Conservation (phyloP, 1,140 invertebrate species). For the Drosophila pseudoananassae region DNA sequence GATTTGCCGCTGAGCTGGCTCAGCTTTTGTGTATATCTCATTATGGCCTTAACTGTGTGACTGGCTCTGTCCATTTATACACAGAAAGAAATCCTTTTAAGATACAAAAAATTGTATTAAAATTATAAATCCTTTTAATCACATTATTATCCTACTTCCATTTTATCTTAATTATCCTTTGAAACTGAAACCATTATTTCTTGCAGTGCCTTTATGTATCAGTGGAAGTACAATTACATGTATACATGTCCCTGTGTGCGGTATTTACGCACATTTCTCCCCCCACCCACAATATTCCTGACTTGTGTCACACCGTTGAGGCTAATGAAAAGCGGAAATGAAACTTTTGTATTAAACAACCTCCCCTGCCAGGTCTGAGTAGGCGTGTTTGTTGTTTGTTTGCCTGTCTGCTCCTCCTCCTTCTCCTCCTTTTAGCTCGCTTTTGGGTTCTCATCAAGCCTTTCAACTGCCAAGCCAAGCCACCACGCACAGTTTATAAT, state of each 20-base stretch:
- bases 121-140: too few relatives aligned
- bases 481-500: slow-evolving; percentile 63
- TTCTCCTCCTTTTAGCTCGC: neutral
- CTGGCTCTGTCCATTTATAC: slow-evolving; percentile 23
- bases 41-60: slow-evolving; percentile 71
- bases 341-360: slow-evolving; percentile 81
- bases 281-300: slow-evolving; percentile 13
- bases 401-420: slow-evolving; percentile 39
- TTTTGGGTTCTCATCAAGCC: slow-evolving; percentile 27
- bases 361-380: slow-evolving; percentile 29
- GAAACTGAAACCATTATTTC: slow-evolving; percentile 1
- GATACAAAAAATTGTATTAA: neutral
- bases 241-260: slow-evolving; percentile 53
- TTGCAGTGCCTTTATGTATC: slow-evolving; percentile 27
- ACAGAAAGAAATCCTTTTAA: slow-evolving; percentile 7
- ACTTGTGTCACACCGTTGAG: slow-evolving; percentile 77
- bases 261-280: slow-evolving; percentile 74
- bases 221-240: slow-evolving; percentile 23
- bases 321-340: slow-evolving; percentile 83
- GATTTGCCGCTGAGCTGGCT: slow-evolving; percentile 72
- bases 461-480: slow-evolving; percentile 48
- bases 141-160: neutral
- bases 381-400: slow-evolving; percentile 71
- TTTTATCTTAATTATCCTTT: too few relatives aligned
- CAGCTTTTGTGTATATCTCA: slow-evolving; percentile 77